Conservation (phyloP, 2,888 invertebrate genomes). For the Ypsolopha sequella region DNA sequence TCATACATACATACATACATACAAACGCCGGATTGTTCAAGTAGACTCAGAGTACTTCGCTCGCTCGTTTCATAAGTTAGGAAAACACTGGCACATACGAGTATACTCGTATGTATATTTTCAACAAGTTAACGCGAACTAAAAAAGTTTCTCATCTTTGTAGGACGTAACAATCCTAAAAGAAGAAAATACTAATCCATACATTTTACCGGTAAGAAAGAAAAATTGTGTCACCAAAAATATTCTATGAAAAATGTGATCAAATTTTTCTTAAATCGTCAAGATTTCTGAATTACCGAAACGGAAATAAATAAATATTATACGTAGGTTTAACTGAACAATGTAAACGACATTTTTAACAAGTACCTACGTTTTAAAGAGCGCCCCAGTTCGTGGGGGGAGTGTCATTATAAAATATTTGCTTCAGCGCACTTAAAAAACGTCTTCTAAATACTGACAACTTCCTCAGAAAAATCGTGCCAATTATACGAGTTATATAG, state of each 20-base stretch:
- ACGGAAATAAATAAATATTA: not conserved
- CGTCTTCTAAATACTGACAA: conserved; percentile 1
- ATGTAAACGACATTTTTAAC: not conserved
- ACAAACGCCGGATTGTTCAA: too few species aligned
- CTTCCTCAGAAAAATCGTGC: not conserved
- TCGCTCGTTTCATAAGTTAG: too few species aligned
- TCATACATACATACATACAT: too few species aligned
- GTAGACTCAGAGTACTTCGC: too few species aligned
- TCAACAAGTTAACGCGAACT: too few species aligned
- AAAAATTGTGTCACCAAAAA: not conserved
- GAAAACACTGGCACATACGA: too few species aligned
- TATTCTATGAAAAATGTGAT: not conserved
- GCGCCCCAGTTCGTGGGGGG: conserved; percentile 11
- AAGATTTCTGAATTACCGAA: not conserved
- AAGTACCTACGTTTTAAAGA: conserved; percentile 3
- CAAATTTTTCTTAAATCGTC: not conserved
- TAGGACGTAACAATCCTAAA: too few species aligned
- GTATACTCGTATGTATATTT: too few species aligned
- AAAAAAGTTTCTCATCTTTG: too few species aligned
- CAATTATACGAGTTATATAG: too few species aligned
- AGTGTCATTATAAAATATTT: conserved; percentile 36
- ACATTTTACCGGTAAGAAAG: not conserved
- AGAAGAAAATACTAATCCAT: too few species aligned
- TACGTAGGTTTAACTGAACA: not conserved
- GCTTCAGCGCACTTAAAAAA: conserved; percentile 10